Evolutionary conservation across 2,113 vertebrate species (phyloP), one percentile per base, ranked within the genome.

Genomic region (Tapirus terrestris): DNA sequence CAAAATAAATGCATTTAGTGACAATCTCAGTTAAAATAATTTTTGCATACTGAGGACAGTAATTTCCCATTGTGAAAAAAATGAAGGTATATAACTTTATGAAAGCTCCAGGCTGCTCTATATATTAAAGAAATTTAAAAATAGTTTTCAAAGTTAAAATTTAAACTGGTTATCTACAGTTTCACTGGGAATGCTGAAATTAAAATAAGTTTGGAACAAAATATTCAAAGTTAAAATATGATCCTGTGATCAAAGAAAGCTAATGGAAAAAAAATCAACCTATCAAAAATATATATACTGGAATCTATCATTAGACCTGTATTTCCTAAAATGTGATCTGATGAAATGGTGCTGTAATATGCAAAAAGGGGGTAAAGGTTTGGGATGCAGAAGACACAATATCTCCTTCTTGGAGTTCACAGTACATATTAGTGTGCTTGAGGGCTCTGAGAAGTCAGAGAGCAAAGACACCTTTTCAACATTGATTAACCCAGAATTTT

Each of bases 71-170:
- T 23, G 90, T 29, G 8, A 48, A 67, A 58, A 53, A 83, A 84
- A 72, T 39, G 25, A 68, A 77, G 16, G 53, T 72, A 23, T 67
- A 20, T 13, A 81, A 63, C 53, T 72, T 63, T 72, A 31, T 36
- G 25, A 72, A 93, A 63, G 3, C 21, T 79, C 39, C 6, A 4
- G 33, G 48, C n/a, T 65, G 16, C 60, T 67, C 76, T 89, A 68
- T 70, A 36, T 93, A 25, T 93, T 90, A 93, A 96, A 85, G 33
- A 70, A 70, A 83, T 63, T 82, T 39, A 31, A 67, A 82, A 82
- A 60, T 56, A 58, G 45, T 75, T 88, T 73, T 2, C 36, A 81
- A 87, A 88, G 51, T n/a, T 58, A 75, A 88, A 70, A 33, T 76
- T 75, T 83, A 68, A 89, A 77, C 60, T 83, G 20, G 3, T 33